Evolutionary conservation across 1,140 invertebrate genomes (phyloP).

Genomic region (Diorhabda elongata): DNA sequence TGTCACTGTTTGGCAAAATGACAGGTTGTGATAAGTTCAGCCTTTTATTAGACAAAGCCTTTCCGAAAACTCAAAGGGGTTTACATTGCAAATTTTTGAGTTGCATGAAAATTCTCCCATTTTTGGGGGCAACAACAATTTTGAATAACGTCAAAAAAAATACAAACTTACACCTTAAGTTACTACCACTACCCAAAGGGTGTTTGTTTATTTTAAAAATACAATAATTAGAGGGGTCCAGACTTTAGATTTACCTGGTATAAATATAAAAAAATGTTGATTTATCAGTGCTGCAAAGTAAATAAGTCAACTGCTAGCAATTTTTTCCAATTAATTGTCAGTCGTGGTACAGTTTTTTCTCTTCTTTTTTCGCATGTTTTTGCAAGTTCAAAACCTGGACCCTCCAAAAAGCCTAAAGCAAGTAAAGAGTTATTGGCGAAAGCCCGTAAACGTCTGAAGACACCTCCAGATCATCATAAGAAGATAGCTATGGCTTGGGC

Average conservation of each 20-base stretch:
- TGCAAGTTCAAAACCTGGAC: neutral
- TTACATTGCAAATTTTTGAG: conserved; percentile 39
- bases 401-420: neutral
- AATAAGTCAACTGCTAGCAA: conserved; percentile 23
- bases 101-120: conserved; percentile 46
- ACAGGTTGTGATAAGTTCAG: conserved; percentile 18
- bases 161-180: no score
- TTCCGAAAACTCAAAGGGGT: neutral
- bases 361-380: neutral
- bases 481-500: conserved; percentile 28
- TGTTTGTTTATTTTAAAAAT: no score
- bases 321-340: neutral
- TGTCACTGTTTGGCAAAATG: conserved; percentile 19
- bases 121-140: conserved; percentile 31
- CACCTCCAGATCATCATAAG: conserved; percentile 23
- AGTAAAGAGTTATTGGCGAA: conserved; percentile 14
- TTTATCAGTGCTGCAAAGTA: conserved; percentile 42
- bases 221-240: no score
- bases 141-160: no score
- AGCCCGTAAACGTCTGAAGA: conserved; percentile 20
- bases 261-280: conserved; percentile 39
- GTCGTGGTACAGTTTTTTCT: neutral
- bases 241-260: no score
- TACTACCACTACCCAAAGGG: no score
- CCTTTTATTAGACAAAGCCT: conserved; percentile 18